Percentiles rank a stretch among this genome's conserved stretches.
Conservation (phyloP, 2,888 invertebrate genomes). For the Archips xylosteana region DNA sequence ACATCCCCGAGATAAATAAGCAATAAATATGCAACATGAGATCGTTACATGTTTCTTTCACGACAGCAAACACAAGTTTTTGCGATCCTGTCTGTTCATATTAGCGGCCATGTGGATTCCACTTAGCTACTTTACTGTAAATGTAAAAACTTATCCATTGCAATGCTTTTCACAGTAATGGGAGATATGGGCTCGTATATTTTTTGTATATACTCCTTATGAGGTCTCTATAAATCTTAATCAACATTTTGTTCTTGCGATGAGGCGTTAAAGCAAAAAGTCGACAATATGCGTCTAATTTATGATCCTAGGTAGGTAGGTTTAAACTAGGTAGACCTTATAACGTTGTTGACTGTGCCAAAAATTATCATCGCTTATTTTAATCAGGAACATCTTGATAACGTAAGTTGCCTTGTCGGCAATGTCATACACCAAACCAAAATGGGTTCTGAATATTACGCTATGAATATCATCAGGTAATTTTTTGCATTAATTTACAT, state of each 20-base stretch:
- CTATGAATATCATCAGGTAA: conserved; percentile 12
- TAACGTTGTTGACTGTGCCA: conserved; percentile 2
- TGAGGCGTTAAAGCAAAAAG: conserved; percentile 49
- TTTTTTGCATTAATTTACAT: conserved; percentile 36
- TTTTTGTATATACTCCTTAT: conserved; percentile 45
- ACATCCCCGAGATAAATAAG: conserved; percentile 42
- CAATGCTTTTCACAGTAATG: conserved; percentile 41
- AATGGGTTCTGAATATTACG: conserved; percentile 21
- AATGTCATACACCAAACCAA: conserved; percentile 19
- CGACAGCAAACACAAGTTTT: conserved; percentile 34
- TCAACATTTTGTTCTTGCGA: conserved; percentile 47
- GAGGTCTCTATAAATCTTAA: conserved; percentile 51
- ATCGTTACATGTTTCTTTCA: conserved; percentile 19
- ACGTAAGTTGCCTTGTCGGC: conserved; percentile 14
- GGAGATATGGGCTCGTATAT: conserved; percentile 38
- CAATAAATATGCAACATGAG: conserved; percentile 36
- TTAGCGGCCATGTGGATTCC: conserved; percentile 33
- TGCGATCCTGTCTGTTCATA: conserved; percentile 12
- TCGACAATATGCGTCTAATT: conserved; percentile 45
- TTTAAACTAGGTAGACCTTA: conserved; percentile 21
- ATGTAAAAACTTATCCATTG: conserved; percentile 40
- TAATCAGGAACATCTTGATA: conserved; percentile 23
- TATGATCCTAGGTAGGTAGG: conserved; percentile 43
- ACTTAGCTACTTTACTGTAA: conserved; percentile 27
- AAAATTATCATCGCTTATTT: conserved; percentile 19